Evolutionary conservation across 2,113 vertebrate species (phyloP).

Genomic region (Oryzias melastigma): DNA sequence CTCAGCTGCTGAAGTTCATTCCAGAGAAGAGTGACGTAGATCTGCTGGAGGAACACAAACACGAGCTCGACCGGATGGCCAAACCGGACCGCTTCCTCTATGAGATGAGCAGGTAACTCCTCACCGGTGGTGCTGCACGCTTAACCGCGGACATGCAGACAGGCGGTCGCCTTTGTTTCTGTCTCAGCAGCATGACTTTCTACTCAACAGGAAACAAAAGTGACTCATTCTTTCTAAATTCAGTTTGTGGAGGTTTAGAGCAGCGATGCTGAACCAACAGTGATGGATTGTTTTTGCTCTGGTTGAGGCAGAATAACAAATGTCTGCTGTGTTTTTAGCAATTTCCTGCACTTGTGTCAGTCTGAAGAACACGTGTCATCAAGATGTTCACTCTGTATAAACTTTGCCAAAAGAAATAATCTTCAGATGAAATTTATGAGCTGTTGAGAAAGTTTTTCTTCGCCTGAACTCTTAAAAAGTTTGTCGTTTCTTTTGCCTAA

Average conservation of each 20-base stretch:
- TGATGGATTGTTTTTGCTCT: too few species aligned
- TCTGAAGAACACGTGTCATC: conserved; percentile 37
- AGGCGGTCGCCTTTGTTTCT: conserved; percentile 49
- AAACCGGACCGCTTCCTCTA: conserved; percentile 97
- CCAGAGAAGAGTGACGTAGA: conserved; percentile 96
- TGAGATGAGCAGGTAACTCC: conserved; percentile 94
- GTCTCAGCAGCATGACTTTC: conserved; percentile 30
- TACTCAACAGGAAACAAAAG: conserved; percentile 40
- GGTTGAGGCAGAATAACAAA: too few species aligned
- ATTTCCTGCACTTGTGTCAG: neutral
- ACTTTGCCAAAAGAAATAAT: conserved; percentile 43
- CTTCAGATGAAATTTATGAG: conserved; percentile 28
- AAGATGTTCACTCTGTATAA: conserved; percentile 48
- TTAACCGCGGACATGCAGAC: conserved; percentile 16
- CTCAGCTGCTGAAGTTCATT: conserved; percentile 94
- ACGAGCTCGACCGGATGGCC: conserved; percentile 96
- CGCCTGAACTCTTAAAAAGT: conserved; percentile 1
- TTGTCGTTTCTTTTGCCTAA: conserved; percentile 30
- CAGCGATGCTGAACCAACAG: conserved; percentile 13
- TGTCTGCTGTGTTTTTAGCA: too few species aligned
- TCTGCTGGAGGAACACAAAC: conserved; percentile 94
- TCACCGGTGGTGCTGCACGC: neutral
- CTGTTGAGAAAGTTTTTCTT: conserved; percentile 7
- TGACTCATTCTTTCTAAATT: conserved; percentile 31
- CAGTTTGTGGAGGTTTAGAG: conserved; percentile 8